Evolutionary conservation across 2,888 invertebrate species (phyloP).

Genomic region (Cybosia mesomella): DNA sequence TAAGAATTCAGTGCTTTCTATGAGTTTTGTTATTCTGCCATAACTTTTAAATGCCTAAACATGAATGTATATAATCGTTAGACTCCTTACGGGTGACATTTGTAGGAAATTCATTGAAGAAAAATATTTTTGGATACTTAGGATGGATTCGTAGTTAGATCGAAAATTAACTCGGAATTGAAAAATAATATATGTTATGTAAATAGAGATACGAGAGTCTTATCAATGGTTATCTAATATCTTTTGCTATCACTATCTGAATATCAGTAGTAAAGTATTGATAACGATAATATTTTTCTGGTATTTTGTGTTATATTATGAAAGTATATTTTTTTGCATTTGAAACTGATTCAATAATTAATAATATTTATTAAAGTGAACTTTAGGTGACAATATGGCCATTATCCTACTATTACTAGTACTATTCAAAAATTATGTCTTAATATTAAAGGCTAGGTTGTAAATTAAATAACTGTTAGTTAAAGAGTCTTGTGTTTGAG

Average conservation of each 20-base stretch:
- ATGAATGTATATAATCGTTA: too few species aligned
- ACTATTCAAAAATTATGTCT: too few species aligned
- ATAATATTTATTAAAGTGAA: too few species aligned
- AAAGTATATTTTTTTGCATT: not conserved
- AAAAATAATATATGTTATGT: not conserved
- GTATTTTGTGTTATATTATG: conserved; percentile 17
- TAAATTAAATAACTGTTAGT: not conserved
- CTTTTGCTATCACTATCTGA: conserved; percentile 34
- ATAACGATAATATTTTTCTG: conserved; percentile 33
- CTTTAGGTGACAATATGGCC: not conserved
- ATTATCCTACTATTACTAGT: too few species aligned
- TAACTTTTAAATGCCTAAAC: too few species aligned
- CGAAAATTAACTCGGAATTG: not conserved
- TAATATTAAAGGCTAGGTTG: too few species aligned
- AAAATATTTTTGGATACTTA: too few species aligned
- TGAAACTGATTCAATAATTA: not conserved
- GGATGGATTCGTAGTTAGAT: too few species aligned
- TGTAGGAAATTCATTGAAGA: too few species aligned
- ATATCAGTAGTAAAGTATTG: conserved; percentile 31
- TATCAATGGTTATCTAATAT: conserved; percentile 23
- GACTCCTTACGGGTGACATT: too few species aligned
- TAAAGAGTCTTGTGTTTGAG: too few species aligned
- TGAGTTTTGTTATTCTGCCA: too few species aligned
- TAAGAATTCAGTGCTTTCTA: not conserved
- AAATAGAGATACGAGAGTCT: not conserved